Base-by-base conservation (phyloP, 2,113 vertebrate species). In the Varanus komodoensis region DNA sequence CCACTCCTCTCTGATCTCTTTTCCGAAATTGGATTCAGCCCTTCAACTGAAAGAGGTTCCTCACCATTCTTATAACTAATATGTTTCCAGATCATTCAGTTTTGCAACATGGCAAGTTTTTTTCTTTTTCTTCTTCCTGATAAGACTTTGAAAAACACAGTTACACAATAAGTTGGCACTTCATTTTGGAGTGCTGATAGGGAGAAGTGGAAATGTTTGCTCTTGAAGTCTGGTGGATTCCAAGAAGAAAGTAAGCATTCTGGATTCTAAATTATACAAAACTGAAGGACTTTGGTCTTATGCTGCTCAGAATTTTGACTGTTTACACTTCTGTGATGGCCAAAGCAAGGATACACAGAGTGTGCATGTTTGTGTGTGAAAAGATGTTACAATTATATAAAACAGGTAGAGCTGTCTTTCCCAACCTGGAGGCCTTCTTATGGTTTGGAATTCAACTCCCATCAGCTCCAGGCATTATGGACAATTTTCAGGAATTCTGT, bases 231-330 rank as follows among this genome's bases (percentile, higher is more conserved):
- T 44, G 21, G 64, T 87, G 21, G 57, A 50, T 75, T 21, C 50
- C 84, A 77, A 90, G 80, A 27, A 29, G 15, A 27, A 89, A 27
- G 34, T 32, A 92, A 52, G 74, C 5, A 1, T 27, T 34, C 79
- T 11, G 15, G 84, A 92, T 21, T 67, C 86, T 79, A 84, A 75
- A 29, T 50, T 50, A 48, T 8, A 29, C 50, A 32, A 32, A 50
- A 52, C 48, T 54, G 48, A 54, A 52, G 3, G 78, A 14, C 11
- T 6, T 29, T 38, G 4, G 25, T 29, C 32, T 81, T 29, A 32
- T 89, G 48, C 4, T 79, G 48, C 52, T 92, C 61, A 9, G 2
- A 73, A 34, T 89, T 93, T 90, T 92, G 32, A 21, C 32, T 75
- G 74, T n/a, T 34, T 75, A 34, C 38, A 38, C 57, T 21, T 27